A percentile compares a stretch with the other conserved stretches of the same genome.
Conservation (phyloP, 2,888 invertebrate species). For the Adelognathus sp. region DNA sequence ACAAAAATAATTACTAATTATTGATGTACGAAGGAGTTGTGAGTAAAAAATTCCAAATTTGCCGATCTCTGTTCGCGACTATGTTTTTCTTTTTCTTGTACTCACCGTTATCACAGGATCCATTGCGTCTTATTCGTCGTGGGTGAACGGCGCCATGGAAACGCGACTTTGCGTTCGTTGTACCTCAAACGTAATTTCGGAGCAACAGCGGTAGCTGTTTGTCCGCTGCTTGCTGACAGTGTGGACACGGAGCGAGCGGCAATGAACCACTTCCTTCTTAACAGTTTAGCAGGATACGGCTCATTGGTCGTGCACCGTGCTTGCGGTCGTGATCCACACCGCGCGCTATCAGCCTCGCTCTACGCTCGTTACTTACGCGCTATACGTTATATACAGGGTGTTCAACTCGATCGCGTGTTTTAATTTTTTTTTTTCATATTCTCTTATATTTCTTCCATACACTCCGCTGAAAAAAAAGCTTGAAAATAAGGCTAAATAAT, state of each 20-base stretch:
- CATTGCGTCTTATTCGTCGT: neutral
- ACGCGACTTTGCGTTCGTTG: constrained; percentile 34
- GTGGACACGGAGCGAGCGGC: constrained; percentile 72
- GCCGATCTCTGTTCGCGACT: too few relatives aligned
- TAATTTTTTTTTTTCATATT: neutral
- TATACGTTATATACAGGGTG: constrained; percentile 42
- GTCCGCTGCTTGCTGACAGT: constrained; percentile 18
- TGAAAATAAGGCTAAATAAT: too few relatives aligned
- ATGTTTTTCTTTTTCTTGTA: neutral
- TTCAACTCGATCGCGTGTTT: constrained; percentile 42
- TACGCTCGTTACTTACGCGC: constrained; percentile 61
- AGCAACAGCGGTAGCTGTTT: constrained; percentile 1
- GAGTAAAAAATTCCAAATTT: too few relatives aligned
- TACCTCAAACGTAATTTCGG: constrained; percentile 27
- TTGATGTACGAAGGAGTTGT: too few relatives aligned
- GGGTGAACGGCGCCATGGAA: neutral
- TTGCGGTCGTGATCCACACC: constrained; percentile 76
- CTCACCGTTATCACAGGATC: neutral
- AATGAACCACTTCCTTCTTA: constrained; percentile 82
- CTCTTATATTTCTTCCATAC: neutral
- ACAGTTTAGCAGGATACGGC: constrained; percentile 82
- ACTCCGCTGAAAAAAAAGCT: neutral
- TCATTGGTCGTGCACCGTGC: constrained; percentile 79
- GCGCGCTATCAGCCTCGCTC: constrained; percentile 71
- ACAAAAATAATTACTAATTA: too few relatives aligned